Conservation (phyloP, 2,888 invertebrate genomes). For the Sclerodermus sp. region DNA sequence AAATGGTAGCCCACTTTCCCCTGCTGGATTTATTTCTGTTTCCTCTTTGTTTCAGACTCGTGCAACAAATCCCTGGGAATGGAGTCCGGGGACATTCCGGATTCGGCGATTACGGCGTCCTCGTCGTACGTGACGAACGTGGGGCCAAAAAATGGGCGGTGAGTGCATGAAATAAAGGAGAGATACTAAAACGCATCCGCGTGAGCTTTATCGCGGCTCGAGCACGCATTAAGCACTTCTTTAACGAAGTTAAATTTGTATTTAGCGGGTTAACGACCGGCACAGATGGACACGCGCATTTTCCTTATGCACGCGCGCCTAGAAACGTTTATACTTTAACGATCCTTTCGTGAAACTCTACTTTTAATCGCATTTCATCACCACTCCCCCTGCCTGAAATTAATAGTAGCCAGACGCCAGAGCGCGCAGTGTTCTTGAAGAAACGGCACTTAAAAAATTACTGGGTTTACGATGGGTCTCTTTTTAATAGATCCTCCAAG, state of each 20-base stretch:
- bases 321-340: conserved; percentile 18
- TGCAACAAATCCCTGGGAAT: conserved; percentile 70
- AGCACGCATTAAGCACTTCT: neutral
- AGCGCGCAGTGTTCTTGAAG: no score
- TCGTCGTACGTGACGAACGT: conserved; percentile 72
- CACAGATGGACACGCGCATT: neutral
- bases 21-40: no score
- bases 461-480: no score
- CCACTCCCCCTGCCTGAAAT: no score
- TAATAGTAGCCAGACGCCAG: no score
- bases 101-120: conserved; percentile 70
- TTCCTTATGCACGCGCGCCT: neutral
- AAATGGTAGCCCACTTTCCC: no score
- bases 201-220: neutral
- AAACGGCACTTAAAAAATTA: no score
- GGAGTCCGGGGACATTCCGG: conserved; percentile 71
- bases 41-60: conserved; percentile 60
- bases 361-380: conserved; percentile 13
- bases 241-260: neutral
- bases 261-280: neutral
- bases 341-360: conserved; percentile 15
- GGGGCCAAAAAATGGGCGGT: conserved; percentile 74
- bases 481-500: no score
- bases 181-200: neutral
- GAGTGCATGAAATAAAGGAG: conserved; percentile 31